Evolutionary conservation across 2,797 vertebrate genomes (phyloP).

Genomic region (Hydrophis major): DNA sequence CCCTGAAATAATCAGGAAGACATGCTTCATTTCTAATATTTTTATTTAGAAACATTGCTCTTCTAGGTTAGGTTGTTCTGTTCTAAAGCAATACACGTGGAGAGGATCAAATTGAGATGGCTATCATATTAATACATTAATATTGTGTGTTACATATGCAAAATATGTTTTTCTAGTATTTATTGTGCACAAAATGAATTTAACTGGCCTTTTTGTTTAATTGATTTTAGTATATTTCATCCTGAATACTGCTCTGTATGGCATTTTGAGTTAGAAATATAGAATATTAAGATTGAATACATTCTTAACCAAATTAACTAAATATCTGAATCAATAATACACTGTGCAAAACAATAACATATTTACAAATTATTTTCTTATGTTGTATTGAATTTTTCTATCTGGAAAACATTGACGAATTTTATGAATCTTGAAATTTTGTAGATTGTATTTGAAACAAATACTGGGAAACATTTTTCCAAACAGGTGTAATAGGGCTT

Average conservation of each 20-base stretch:
- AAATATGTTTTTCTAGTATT: background rate
- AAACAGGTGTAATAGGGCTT: background rate
- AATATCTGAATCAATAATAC: background rate
- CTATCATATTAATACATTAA: background rate
- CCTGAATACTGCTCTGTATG: background rate
- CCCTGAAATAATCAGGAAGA: background rate
- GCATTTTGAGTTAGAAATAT: background rate
- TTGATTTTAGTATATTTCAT: background rate
- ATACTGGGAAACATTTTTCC: background rate
- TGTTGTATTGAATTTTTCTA: background rate
- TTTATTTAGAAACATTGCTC: background rate
- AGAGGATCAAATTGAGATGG: background rate
- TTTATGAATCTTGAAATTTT: background rate
- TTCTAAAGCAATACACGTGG: background rate
- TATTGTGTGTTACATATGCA: background rate
- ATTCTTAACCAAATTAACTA: background rate
- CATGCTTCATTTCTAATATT: background rate
- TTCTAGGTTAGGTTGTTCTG: background rate
- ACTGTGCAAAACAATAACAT: background rate
- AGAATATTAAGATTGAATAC: background rate
- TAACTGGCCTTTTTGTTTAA: background rate
- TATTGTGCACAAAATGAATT: background rate
- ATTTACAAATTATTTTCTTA: background rate
- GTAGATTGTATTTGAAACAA: background rate
- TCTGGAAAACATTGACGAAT: background rate